These are phyloP conservation scores for Solea senegalensis DNA, from an alignment of 2,113 vertebrate species.

Conservation along the genomic window DNA sequence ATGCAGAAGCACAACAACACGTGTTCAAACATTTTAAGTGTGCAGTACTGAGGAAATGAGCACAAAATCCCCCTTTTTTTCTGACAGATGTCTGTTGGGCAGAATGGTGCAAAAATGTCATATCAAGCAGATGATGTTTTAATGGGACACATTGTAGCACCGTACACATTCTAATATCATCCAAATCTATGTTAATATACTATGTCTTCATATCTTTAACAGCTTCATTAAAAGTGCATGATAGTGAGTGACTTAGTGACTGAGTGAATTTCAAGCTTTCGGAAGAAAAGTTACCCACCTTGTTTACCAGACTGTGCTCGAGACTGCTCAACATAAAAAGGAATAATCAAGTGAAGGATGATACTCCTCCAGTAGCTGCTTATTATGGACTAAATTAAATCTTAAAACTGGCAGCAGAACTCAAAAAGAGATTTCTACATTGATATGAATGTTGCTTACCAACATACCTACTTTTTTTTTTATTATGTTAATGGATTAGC, in stretches of 20 bases:
- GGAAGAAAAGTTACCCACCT: slow-evolving; percentile 5
- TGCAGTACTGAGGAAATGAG: slow-evolving; percentile 22
- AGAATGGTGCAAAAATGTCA: neutral
- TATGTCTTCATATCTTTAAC: neutral
- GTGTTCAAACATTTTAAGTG: slow-evolving; percentile 34
- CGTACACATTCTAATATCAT: neutral
- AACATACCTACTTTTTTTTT: neutral
- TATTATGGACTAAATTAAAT: slow-evolving; percentile 38
- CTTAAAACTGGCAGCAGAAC: slow-evolving; percentile 28
- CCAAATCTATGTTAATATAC: neutral
- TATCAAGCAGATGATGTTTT: neutral
- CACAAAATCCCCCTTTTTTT: slow-evolving; percentile 16
- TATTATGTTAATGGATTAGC: neutral
- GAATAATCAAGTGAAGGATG: slow-evolving; percentile 33
- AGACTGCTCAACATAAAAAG: slow-evolving; percentile 35
- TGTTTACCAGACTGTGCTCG: slow-evolving; percentile 29
- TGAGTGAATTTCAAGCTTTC: slow-evolving; percentile 9
- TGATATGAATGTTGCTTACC: slow-evolving; percentile 11
- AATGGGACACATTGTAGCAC: neutral
- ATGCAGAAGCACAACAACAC: slow-evolving; percentile 34
- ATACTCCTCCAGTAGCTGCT: slow-evolving; percentile 35
- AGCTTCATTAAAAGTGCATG: neutral
- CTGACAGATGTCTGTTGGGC: slow-evolving; percentile 9
- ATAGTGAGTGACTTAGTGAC: neutral
- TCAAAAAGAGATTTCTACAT: neutral